phyloP scores from a whole-genome alignment of 2,888 invertebrate species.

The Caenorhabditis zanzibari region DNA sequence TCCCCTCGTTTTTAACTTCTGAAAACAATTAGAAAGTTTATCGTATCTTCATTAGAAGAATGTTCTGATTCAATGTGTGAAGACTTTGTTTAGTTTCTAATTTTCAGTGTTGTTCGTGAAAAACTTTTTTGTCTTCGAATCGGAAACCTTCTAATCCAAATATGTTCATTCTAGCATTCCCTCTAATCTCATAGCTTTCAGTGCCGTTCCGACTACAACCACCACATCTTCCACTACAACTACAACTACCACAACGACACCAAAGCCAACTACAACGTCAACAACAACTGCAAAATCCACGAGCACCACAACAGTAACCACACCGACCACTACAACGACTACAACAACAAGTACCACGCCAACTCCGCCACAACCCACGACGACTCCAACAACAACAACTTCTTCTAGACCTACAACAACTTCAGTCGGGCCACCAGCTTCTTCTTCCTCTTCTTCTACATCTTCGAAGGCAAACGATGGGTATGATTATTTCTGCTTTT shows the following conservation, averaged over 20 bases:
- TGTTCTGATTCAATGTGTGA: too few relatives aligned
- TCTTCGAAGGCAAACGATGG: constrained; percentile 31
- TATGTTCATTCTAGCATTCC: too few relatives aligned
- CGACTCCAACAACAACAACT: constrained; percentile 32
- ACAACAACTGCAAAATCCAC: constrained; percentile 23
- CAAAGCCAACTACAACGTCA: constrained; percentile 6
- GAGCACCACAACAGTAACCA: constrained; percentile 33
- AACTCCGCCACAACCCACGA: constrained; percentile 31
- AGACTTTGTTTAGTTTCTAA: too few relatives aligned
- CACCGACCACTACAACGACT: constrained; percentile 16
- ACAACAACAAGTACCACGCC: constrained; percentile 40
- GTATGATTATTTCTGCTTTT: neutral
- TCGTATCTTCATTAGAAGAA: too few relatives aligned
- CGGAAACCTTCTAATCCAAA: too few relatives aligned
- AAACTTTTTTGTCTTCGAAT: too few relatives aligned
- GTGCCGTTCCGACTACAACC: constrained; percentile 54
- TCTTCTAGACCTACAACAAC: constrained; percentile 26
- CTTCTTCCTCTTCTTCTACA: constrained; percentile 16
- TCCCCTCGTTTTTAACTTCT: neutral
- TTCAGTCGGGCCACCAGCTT: constrained; percentile 33
- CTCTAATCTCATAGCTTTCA: constrained; percentile 19
- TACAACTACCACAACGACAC: constrained; percentile 30
- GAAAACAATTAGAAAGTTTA: neutral
- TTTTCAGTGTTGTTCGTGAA: neutral
- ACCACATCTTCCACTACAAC: constrained; percentile 54